Percentiles rank a stretch among this genome's conserved stretches.
These are phyloP conservation scores for Pangasius krempfi DNA, from an alignment of 2,797 vertebrate species.

Conservation along the genomic window DNA sequence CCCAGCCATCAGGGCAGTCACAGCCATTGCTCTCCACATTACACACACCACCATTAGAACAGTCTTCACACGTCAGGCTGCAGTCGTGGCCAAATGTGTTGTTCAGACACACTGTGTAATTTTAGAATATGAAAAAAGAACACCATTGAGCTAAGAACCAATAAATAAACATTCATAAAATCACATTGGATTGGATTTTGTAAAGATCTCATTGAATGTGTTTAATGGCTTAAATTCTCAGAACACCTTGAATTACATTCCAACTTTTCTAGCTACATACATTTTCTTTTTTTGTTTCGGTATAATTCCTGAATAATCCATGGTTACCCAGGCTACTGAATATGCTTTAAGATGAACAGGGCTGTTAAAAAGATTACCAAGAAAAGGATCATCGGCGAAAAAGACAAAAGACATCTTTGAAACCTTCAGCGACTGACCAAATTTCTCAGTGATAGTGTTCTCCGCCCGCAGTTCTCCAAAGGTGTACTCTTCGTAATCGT, in stretches of 20 bases:
- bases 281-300: background rate
- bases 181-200: background rate
- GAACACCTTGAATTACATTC: background rate
- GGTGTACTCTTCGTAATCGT: conserved; percentile 70
- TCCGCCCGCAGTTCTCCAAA: conserved; percentile 79
- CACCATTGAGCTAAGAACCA: background rate
- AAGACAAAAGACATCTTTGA: background rate
- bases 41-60: conserved; percentile 75
- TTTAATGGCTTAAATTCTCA: background rate
- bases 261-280: background rate
- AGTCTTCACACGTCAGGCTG: conserved; percentile 82
- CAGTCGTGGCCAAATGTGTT: conserved; percentile 80
- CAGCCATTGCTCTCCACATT: conserved; percentile 66
- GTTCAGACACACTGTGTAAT: conserved; percentile 79
- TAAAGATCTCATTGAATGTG: background rate
- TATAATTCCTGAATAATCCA: background rate
- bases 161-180: background rate
- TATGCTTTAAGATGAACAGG: background rate
- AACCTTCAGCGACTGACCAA: conserved; percentile 67
- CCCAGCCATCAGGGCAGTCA: conserved; percentile 77
- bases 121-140: conserved; percentile 11
- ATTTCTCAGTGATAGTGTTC: conserved; percentile 76
- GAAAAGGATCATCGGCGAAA: background rate
- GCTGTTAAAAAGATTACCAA: background rate
- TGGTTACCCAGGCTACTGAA: background rate